Evolutionary conservation across 2,113 vertebrate species (phyloP).

Genomic region (Amphiprion ocellaris): DNA sequence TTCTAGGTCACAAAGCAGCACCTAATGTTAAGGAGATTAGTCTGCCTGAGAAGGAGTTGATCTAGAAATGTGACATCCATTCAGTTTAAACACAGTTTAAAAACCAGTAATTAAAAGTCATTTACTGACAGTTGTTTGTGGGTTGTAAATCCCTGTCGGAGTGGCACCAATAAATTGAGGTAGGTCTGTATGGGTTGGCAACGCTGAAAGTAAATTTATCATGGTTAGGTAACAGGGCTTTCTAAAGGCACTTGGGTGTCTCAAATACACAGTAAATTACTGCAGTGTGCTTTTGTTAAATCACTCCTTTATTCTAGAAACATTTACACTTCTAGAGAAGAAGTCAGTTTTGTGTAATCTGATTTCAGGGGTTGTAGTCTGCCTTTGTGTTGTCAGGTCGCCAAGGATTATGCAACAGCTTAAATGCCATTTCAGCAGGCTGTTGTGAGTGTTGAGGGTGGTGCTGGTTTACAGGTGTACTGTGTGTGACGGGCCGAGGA

Average conservation of each 20-base stretch:
- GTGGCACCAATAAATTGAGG: background rate
- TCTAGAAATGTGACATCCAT: conserved; percentile 28
- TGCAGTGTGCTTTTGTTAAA: conserved; percentile 15
- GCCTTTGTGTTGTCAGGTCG: conserved; percentile 36
- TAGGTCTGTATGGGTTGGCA: background rate
- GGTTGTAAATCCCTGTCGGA: conserved; percentile 14
- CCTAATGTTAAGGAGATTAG: conserved; percentile 56
- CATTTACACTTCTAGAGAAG: conserved; percentile 19
- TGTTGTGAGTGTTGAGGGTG: conserved; percentile 25
- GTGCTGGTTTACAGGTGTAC: conserved; percentile 38
- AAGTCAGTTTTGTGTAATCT: conserved; percentile 44
- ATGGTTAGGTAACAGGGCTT: conserved; percentile 18
- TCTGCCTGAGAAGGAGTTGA: conserved; percentile 12
- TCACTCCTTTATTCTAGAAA: conserved; percentile 16
- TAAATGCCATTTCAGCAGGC: conserved; percentile 59
- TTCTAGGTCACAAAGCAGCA: conserved; percentile 25
- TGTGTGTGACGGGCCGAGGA: background rate
- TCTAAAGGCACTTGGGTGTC: background rate
- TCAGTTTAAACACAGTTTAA: conserved; percentile 25
- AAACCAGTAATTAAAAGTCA: conserved; percentile 32
- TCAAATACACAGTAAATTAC: background rate
- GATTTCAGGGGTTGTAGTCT: conserved; percentile 50
- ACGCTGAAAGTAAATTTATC: background rate
- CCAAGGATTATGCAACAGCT: conserved; percentile 64
- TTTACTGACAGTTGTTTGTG: conserved; percentile 15